Base-by-base conservation (phyloP, 2,113 vertebrate species). In the Todiramphus chloris region DNA sequence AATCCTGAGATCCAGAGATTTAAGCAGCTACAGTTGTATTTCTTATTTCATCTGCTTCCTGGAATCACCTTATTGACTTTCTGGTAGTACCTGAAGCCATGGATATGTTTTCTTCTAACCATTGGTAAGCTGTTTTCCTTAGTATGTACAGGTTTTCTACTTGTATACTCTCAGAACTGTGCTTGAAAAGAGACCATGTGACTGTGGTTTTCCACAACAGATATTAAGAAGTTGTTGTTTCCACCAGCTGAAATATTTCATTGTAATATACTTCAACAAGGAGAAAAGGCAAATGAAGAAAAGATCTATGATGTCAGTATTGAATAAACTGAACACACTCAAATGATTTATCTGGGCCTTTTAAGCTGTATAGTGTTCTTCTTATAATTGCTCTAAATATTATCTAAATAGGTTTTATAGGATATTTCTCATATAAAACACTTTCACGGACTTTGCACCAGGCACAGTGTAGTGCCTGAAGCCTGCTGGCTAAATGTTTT, bases 341-440 rank as follows among this genome's bases (percentile, higher is more conserved):
- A 68, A 58, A 95, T 62, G 8, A 70, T 89, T 89, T 88, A 69
- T 94, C 64, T 81, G 28, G 13, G 16, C 44, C 63, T 93, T 94
- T 90, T 50, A 79, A 90, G 44, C 31, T 77, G 59, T 69, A 74
- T 31, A 59, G 46, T 1, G 4, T 14, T 95, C 48, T 86, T 89
- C 44, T 87, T 87, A 60, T 89, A 92, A 94, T 78, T 84, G 73
- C 60, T 95, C 14, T 94, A 81, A 75, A 92, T 92, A 74, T 56
- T 68, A n/a, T 94, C 60, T 94, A 93, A 93, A 88, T 85, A 90
- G 41, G 30, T 84, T 96, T 96, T 91, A 91, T 75, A 72, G 83
- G 46, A 48, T 92, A 81, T 92, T 89, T 92, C 50, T 83, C 43
- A 44, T 75, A 80, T 62, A 91, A 93, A 72, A 20, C 27, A 64